phyloP scores from a whole-genome alignment of 1,140 invertebrate species.

The Myzus persicae region DNA sequence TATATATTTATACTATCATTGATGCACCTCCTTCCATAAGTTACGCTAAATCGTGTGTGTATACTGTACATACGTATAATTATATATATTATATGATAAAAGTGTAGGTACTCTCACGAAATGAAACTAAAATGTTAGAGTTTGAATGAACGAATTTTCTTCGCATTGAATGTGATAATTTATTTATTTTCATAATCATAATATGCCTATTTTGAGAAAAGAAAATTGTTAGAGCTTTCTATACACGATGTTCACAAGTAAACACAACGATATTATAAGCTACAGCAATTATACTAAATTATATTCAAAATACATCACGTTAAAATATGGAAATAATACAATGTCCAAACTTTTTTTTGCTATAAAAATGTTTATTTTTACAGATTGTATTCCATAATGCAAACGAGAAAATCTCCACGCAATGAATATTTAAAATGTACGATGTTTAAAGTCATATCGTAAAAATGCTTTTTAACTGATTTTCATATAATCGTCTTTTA shows the following conservation, averaged over 20 bases:
- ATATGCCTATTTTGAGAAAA: background rate
- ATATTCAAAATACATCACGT: background rate
- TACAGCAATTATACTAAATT: background rate
- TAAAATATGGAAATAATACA: background rate
- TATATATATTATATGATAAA: background rate
- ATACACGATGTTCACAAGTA: too few relatives aligned
- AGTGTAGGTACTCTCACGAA: background rate
- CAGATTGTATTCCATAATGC: background rate
- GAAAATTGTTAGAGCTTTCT: background rate
- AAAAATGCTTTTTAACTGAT: background rate
- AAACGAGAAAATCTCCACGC: background rate
- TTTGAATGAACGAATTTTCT: background rate
- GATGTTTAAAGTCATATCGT: background rate
- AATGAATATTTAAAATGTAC: background rate
- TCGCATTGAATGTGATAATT: background rate
- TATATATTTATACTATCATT: background rate
- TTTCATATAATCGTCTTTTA: background rate
- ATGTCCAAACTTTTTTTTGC: background rate
- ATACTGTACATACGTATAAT: background rate
- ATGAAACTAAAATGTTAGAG: background rate
- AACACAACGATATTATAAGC: background rate
- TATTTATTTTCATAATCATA: background rate
- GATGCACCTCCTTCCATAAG: background rate
- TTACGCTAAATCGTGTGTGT: background rate
- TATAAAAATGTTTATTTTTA: too few relatives aligned